Evolutionary conservation across 2,888 invertebrate genomes (phyloP).

Genomic region (Cecidostiba fungosa): DNA sequence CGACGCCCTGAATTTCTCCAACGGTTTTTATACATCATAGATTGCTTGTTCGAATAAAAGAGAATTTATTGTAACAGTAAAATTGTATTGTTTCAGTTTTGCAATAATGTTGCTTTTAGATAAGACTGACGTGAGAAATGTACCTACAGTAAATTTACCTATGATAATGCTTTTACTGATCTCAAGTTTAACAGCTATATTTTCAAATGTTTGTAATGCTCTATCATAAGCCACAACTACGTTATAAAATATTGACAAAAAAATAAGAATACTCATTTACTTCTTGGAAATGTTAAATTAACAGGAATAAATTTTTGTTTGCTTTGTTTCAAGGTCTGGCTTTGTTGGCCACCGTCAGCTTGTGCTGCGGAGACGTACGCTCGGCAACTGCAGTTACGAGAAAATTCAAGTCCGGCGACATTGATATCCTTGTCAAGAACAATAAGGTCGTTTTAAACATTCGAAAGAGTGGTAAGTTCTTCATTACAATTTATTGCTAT

Average conservation of each 20-base stretch:
- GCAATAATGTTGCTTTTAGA: too few relatives aligned
- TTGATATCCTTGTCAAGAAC: conserved; percentile 63
- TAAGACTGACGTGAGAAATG: neutral
- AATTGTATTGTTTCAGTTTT: too few relatives aligned
- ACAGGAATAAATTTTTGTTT: neutral
- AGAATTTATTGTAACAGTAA: too few relatives aligned
- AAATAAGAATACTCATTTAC: too few relatives aligned
- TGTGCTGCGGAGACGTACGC: neutral
- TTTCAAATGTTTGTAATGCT: neutral
- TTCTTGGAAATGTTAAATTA: too few relatives aligned
- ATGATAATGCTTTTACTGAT: neutral
- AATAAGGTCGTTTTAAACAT: conserved; percentile 65
- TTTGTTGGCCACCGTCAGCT: neutral
- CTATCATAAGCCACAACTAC: neutral
- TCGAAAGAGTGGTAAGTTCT: conserved; percentile 68
- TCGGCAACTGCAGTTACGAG: conserved; percentile 12
- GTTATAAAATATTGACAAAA: too few relatives aligned
- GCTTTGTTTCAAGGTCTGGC: conserved; percentile 18
- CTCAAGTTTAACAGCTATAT: neutral
- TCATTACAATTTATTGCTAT: neutral
- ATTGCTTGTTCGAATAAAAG: too few relatives aligned
- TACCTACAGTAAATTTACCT: neutral
- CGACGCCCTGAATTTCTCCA: too few relatives aligned
- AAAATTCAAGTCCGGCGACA: conserved; percentile 67
- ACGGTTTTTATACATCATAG: too few relatives aligned